Evolutionary conservation across 2,113 vertebrate species (phyloP), one percentile per base, ranked within the genome.

Genomic region (Vimba vimba): DNA sequence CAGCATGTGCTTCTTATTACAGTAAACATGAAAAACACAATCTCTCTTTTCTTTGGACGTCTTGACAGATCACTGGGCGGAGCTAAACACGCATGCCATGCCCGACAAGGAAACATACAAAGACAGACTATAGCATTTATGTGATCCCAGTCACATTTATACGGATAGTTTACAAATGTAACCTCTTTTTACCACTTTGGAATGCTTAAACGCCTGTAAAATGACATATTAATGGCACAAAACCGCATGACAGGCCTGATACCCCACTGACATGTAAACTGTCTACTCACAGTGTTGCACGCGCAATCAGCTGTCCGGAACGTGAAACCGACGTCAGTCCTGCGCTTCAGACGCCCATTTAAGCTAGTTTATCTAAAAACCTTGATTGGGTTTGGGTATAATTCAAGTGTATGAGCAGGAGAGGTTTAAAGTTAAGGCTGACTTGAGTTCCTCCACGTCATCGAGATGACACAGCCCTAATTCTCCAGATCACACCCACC

Each of bases 391-490:
- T 77, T 27, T 21, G 47, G 10, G 43, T 79, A 39, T 12, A 39
- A n/a, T 59, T 62, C 71, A 77, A 50, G 57, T 13, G 19, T 13
- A 69, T 27, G 25, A 71, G 6, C 4, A 6, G 57, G 62, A 52
- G 69, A 73, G 73, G 45, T 69, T 68, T 71, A 83, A 47, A 68
- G 60, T 77, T 69, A 50, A 45, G 82, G 17, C n/a, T 27, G 59
- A 81, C 76, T 80, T 71, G 25, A 47, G 81, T 59, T 78, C 68
- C 60, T 79, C 86, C 83, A 86, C 86, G 90, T 89, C 90, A 88
- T 66, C 52, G 39, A 79, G 21, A 36, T 43, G 83, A 64, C 86
- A 87, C 68, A 82, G 80, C 39, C 79, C 47, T 47, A 17, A 80
- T 45, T 78, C 64, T 84, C n/a, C n/a, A 30, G 43, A 7, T 27